Evolutionary conservation across 1,140 invertebrate species (phyloP).

Genomic region (Meloidogyne chitwoodi): DNA sequence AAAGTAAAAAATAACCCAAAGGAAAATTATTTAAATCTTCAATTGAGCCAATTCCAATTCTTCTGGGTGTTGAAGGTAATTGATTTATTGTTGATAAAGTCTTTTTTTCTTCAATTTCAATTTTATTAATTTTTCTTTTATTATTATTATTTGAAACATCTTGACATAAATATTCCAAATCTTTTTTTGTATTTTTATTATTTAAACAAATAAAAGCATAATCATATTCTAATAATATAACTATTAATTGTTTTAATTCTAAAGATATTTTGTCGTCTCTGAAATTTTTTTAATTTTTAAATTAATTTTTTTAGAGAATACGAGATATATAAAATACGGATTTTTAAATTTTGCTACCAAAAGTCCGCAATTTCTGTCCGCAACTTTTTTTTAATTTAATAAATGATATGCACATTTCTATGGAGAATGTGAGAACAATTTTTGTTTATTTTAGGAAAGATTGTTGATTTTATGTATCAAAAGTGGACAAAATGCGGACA

Average conservation of each 20-base stretch:
- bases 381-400: no score
- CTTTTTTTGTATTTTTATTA: background rate
- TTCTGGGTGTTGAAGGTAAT: background rate
- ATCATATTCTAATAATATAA: slow-evolving; percentile 8
- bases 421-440: no score
- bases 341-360: no score
- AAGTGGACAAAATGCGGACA: no score
- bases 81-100: background rate
- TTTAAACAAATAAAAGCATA: background rate
- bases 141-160: background rate
- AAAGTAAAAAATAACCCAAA: slow-evolving; percentile 2
- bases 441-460: background rate
- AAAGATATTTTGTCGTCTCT: background rate
- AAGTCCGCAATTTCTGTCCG: no score
- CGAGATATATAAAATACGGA: no score
- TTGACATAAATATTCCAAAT: background rate
- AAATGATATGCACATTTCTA: no score
- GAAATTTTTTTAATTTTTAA: background rate
- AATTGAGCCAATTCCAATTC: background rate
- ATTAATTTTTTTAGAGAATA: no score
- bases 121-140: background rate
- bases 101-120: background rate
- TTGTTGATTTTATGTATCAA: no score
- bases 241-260: slow-evolving; percentile 3
- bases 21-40: background rate